Evolutionary conservation across 2,888 invertebrate genomes (phyloP).

Genomic region (Drosophila cognata): DNA sequence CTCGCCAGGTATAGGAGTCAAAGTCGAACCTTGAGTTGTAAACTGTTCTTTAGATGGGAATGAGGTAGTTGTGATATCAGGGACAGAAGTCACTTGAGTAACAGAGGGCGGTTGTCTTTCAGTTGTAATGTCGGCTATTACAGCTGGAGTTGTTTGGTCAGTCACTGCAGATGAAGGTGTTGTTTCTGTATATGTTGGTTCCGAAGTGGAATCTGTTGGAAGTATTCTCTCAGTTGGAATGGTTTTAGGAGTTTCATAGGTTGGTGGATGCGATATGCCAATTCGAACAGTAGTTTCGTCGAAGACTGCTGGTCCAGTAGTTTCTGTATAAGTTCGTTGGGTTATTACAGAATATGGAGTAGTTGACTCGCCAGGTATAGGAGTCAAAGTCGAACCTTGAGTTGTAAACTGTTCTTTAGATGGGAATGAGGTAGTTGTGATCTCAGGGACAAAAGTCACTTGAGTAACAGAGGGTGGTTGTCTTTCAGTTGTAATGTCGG

Average conservation of each 20-base stretch:
- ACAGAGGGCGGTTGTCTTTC: neutral
- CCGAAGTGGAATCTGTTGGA: neutral
- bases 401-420: neutral
- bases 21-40: no score
- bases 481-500: no score
- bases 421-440: no score
- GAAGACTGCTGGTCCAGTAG: neutral
- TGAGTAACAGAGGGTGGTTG: no score
- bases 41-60: no score
- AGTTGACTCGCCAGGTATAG: neutral
- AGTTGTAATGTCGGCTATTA: neutral
- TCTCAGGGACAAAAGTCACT: no score
- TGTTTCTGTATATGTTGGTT: neutral
- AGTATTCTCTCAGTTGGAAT: neutral
- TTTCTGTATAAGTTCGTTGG: neutral
- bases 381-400: neutral
- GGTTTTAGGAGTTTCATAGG: neutral
- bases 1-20: no score
- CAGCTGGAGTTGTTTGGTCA: neutral
- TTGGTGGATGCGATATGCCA: neutral
- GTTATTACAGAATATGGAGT: neutral
- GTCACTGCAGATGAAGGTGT: neutral
- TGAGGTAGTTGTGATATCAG: no score
- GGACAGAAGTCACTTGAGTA: neutral
- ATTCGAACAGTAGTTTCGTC: neutral